A percentile compares a stretch with the other conserved stretches of the same genome.
Evolutionary conservation across 2,113 vertebrate genomes (phyloP).

Genomic region (Paraplagusia blochii): DNA sequence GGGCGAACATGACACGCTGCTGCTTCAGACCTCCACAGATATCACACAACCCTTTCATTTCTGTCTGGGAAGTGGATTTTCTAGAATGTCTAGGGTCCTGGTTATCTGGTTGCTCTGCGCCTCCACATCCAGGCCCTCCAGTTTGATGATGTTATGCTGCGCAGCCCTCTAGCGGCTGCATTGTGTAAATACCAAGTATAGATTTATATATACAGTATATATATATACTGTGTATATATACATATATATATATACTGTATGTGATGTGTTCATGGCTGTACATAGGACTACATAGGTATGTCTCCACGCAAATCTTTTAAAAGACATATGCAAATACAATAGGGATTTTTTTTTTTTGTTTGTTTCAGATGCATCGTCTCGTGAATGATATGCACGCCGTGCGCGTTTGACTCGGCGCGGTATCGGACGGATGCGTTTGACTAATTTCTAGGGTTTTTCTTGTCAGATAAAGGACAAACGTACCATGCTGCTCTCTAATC

Average conservation of each 20-base stretch:
- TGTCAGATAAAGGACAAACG: slow-evolving; percentile 45
- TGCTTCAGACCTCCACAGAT: slow-evolving; percentile 64
- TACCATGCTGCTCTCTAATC: slow-evolving; percentile 61
- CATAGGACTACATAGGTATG: slow-evolving; percentile 66
- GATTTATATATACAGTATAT: slow-evolving; percentile 21
- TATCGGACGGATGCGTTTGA: slow-evolving; percentile 24
- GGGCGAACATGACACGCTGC: slow-evolving; percentile 51
- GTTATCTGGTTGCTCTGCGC: slow-evolving; percentile 12
- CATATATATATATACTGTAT: slow-evolving; percentile 19
- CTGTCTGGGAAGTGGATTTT: slow-evolving; percentile 65
- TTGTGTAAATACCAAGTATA: slow-evolving; percentile 70
- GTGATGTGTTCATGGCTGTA: slow-evolving; percentile 58
- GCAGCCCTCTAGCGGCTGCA: slow-evolving; percentile 70
- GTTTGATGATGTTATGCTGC: slow-evolving; percentile 65
- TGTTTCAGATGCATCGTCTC: slow-evolving; percentile 33
- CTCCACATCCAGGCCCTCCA: slow-evolving; percentile 44
- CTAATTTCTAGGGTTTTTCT: slow-evolving; percentile 33
- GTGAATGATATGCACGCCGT: slow-evolving; percentile 14
- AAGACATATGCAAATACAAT: slow-evolving; percentile 71
- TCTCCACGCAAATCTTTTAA: slow-evolving; percentile 43
- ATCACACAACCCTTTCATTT: slow-evolving; percentile 64
- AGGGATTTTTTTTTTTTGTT: slow-evolving; percentile 43
- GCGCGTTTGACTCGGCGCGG: slow-evolving; percentile 32
- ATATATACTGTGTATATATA: slow-evolving; percentile 14
- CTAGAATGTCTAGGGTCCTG: slow-evolving; percentile 59